Evolutionary conservation across 2,113 vertebrate species (phyloP), one percentile per base, ranked within the genome.

Genomic region (Sorex araneus): DNA sequence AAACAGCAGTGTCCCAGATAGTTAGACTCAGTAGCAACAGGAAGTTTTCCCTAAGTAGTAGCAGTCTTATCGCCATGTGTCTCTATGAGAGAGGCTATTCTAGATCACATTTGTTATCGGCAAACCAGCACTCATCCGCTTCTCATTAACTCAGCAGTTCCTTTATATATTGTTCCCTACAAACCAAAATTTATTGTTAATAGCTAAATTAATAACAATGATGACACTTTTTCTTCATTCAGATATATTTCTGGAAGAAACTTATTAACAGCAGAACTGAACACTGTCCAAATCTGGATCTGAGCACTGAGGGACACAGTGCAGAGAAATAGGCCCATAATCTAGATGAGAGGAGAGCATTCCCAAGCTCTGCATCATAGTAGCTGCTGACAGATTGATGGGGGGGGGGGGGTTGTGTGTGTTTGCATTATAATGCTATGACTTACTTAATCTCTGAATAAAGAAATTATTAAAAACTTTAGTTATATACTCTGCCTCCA

Each of bases 241-340:
- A 50, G 85, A 79, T 63, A 5, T 79, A 25, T 89, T 94, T 95
- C 70, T 92, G 47, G 57, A 84, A 84, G 70, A n/a, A 77, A 40
- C n/a, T 70, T 32, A 0, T 87, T 71, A 50, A 79, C 67, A 86
- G 10, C n/a, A 80, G 73, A 30, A 60, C 40, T 64, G 25, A 82
- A 19, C 21, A 36, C 21, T 75, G 32, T 36, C 50, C 36, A 73
- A 47, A 36, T 87, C 75, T 75, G 57, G 67, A 47, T 85, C 57
- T 57, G 79, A 73, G 28, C 47, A 30, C 36, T 67, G 28, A 89
- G 13, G 45, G 19, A 6, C 23, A 85, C 57, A 45, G 30, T 54
- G 1, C 43, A 50, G n/a, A 91, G 54, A 77, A 77, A n/a, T 63
- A 30, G 71, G n/a, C n/a, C 54, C 57, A 19, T 73, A 40, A 71